phyloP scores from a whole-genome alignment of 2,113 vertebrate genomes.

The Pseudorasbora parva region DNA sequence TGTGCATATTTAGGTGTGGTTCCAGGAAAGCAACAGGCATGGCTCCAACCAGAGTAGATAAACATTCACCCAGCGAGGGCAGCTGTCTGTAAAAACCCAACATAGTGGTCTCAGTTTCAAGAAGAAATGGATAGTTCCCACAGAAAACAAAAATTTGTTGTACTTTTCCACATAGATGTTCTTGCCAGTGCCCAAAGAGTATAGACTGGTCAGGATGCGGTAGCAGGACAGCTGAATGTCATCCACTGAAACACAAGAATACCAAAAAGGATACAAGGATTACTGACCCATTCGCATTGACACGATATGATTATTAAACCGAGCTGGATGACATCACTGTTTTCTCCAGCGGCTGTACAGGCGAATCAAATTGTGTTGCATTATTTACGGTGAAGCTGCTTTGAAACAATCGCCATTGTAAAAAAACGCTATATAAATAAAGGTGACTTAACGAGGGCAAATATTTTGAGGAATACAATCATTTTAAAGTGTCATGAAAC shows the following conservation, averaged over 20 bases:
- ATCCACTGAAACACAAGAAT: constrained; percentile 85
- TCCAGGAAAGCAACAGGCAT: constrained; percentile 97
- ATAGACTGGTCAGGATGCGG: constrained; percentile 89
- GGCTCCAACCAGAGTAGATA: constrained; percentile 90
- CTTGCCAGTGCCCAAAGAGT: constrained; percentile 91
- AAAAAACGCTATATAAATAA: too few relatives aligned
- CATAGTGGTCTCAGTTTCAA: not conserved
- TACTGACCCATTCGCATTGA: too few relatives aligned
- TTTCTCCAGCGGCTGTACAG: too few relatives aligned
- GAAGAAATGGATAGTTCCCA: not conserved
- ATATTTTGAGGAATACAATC: too few relatives aligned
- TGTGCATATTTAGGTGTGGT: constrained; percentile 88
- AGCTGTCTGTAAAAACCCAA: constrained; percentile 80
- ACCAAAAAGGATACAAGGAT: not conserved
- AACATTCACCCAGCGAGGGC: constrained; percentile 90
- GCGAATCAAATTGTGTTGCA: too few relatives aligned
- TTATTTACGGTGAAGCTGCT: too few relatives aligned
- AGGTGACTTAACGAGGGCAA: too few relatives aligned
- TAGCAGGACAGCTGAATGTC: constrained; percentile 97
- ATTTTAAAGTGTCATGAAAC: too few relatives aligned
- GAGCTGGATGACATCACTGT: too few relatives aligned
- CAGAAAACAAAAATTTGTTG: constrained; percentile 10
- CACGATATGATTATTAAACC: too few relatives aligned
- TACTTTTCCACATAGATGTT: constrained; percentile 96
- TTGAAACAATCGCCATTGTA: too few relatives aligned